Evolutionary conservation across 2,888 invertebrate genomes (phyloP).

Genomic region (Argyresthia goedartella): DNA sequence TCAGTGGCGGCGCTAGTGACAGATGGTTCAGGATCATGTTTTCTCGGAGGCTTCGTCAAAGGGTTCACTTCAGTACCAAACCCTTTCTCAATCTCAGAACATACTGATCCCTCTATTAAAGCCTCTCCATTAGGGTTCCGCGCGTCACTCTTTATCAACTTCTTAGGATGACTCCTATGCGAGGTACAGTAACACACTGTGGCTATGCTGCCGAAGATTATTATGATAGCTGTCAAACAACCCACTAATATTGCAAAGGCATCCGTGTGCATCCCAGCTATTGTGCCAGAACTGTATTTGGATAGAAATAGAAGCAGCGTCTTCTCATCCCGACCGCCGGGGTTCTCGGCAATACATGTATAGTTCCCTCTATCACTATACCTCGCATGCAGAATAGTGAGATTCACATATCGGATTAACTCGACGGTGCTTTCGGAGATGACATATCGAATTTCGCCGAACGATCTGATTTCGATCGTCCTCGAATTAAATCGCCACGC

Average conservation of each 20-base stretch:
- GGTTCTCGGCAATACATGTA: conserved; percentile 85
- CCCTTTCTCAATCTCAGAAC: conserved; percentile 84
- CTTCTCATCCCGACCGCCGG: conserved; percentile 83
- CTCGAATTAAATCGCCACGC: conserved; percentile 79
- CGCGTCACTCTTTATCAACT: conserved; percentile 73
- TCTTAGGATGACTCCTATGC: conserved; percentile 61
- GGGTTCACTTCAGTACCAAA: conserved; percentile 86
- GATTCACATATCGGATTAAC: conserved; percentile 73
- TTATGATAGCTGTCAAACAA: conserved; percentile 49
- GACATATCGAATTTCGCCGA: conserved; percentile 61
- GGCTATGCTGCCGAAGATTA: conserved; percentile 57
- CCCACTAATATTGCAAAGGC: conserved; percentile 67
- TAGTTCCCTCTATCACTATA: conserved; percentile 80
- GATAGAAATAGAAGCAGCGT: conserved; percentile 76
- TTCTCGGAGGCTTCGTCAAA: conserved; percentile 83
- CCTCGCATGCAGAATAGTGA: conserved; percentile 75
- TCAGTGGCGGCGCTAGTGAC: conserved; percentile 79
- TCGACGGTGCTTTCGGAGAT: conserved; percentile 57
- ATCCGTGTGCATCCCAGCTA: conserved; percentile 61
- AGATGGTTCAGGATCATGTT: conserved; percentile 76
- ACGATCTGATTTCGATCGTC: conserved; percentile 64
- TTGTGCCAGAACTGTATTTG: conserved; percentile 49
- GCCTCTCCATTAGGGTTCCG: conserved; percentile 76
- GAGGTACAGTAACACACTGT: conserved; percentile 68
- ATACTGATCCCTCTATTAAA: conserved; percentile 78